These are phyloP conservation scores for Rotaria magnacalcarata DNA, from an alignment of 2,888 invertebrate genomes.

Conservation along the genomic window DNA sequence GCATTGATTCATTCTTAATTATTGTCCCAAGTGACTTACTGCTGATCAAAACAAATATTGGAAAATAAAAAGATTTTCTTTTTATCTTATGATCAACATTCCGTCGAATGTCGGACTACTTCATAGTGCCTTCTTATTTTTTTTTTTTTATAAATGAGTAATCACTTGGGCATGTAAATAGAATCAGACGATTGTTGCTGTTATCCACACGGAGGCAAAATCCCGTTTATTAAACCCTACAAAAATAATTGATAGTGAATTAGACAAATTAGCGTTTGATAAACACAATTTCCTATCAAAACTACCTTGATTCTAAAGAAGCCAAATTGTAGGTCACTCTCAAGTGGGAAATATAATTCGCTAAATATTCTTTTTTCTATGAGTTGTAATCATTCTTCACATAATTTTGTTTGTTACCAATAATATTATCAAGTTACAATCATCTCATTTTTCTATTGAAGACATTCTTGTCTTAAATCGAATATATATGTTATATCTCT, in stretches of 20 bases:
- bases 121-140: not conserved
- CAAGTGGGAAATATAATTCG: not conserved
- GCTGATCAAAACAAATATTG: not conserved
- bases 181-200: not conserved
- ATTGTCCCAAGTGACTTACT: not conserved
- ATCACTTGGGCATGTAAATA: not conserved
- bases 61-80: not conserved
- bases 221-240: no score
- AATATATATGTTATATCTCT: not conserved
- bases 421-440: not conserved
- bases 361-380: not conserved
- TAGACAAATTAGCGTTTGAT: no score
- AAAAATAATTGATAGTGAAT: no score
- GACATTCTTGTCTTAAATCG: no score
- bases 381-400: not conserved
- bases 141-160: not conserved
- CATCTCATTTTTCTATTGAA: not conserved
- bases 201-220: no score
- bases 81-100: not conserved
- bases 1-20: not conserved
- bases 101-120: not conserved
- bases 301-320: no score
- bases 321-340: not conserved
- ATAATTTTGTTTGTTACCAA: not conserved
- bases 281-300: no score